Evolutionary conservation across 2,113 vertebrate genomes (phyloP).

Genomic region (Zosterops hypoxanthus): DNA sequence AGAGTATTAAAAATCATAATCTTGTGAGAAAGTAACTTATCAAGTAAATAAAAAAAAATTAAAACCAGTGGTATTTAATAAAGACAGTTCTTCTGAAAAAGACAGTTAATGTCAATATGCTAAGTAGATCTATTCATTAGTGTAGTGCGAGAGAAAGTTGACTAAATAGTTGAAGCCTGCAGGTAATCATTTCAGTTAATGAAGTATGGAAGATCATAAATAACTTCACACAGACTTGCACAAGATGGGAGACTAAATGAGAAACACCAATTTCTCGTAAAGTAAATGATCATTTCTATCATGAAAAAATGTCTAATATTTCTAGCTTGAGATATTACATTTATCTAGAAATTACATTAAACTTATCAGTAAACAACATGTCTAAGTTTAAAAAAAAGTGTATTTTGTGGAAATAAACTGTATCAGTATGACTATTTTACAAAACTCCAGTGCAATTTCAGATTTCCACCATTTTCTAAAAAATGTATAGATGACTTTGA

Average conservation of each 20-base stretch:
- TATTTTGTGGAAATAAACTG: neutral
- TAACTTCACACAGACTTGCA: neutral
- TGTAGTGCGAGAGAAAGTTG: neutral
- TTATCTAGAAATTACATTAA: neutral
- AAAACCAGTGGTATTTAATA: neutral
- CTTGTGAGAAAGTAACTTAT: neutral
- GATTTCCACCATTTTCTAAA: neutral
- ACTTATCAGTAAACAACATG: neutral
- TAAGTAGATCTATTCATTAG: neutral
- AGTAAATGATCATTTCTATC: neutral
- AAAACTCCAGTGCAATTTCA: neutral
- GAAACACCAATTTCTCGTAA: neutral
- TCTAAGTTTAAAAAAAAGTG: neutral
- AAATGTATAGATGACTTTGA: neutral
- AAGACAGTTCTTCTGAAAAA: neutral
- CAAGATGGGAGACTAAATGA: neutral
- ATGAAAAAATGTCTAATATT: neutral
- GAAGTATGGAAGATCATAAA: slow-evolving; percentile 26
- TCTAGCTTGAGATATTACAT: neutral
- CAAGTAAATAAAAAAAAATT: neutral
- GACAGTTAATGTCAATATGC: neutral
- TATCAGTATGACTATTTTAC: neutral
- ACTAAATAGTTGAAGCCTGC: slow-evolving; percentile 12
- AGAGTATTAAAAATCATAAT: neutral
- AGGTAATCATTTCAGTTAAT: slow-evolving; percentile 38